Conservation (phyloP, 2,113 vertebrate species). For the Naja naja region DNA sequence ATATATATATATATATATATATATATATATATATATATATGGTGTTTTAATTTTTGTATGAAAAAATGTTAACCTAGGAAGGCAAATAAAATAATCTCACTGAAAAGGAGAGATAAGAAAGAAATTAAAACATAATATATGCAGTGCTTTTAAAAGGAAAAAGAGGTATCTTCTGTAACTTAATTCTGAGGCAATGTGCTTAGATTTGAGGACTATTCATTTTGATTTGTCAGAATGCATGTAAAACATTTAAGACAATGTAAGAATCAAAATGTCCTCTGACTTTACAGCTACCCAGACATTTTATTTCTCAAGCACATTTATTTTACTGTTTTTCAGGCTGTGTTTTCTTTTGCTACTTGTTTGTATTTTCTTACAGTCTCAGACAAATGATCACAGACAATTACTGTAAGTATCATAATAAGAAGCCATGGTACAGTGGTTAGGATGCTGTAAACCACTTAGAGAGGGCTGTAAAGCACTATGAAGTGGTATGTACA, state of each 20-base stretch:
- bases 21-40: no score
- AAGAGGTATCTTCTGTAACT: slow-evolving; percentile 20
- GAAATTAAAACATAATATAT: slow-evolving; percentile 13
- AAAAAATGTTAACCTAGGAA: slow-evolving; percentile 5
- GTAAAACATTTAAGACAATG: background rate
- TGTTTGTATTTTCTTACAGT: background rate
- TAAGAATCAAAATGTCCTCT: background rate
- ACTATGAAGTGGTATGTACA: background rate
- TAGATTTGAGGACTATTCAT: background rate
- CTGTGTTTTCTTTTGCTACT: background rate
- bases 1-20: no score
- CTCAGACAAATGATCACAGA: background rate
- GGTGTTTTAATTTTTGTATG: background rate
- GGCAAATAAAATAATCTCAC: slow-evolving; percentile 25
- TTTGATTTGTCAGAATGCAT: background rate
- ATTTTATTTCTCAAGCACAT: background rate
- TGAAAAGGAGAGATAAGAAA: background rate
- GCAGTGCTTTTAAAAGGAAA: slow-evolving; percentile 49
- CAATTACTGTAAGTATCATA: background rate
- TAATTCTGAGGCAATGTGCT: background rate
- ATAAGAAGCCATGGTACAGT: background rate
- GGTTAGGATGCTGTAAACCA: background rate
- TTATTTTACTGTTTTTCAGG: background rate
- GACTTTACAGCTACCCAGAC: background rate
- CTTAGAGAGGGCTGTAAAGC: background rate